phyloP scores from a whole-genome alignment of 2,888 invertebrate genomes.

The Spisula solida region DNA sequence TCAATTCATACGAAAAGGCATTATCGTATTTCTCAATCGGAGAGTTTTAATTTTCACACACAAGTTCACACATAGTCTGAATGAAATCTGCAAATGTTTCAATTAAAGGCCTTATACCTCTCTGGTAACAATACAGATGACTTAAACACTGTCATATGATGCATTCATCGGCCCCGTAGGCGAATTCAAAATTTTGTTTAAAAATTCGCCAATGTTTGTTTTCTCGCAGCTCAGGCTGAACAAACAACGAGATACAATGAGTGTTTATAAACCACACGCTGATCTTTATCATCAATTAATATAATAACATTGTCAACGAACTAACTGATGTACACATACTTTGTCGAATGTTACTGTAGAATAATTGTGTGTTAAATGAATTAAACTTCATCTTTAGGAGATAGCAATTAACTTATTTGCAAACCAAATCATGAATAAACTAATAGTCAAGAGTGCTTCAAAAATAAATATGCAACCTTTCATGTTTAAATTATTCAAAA shows the following conservation, averaged over 20 bases:
- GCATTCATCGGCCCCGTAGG: slow-evolving; percentile 9
- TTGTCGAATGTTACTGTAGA: background rate
- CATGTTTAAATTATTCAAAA: no score
- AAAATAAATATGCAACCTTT: no score
- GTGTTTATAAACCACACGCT: background rate
- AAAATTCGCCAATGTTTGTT: background rate
- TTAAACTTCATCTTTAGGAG: background rate
- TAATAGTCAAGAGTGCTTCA: no score
- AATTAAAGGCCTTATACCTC: background rate
- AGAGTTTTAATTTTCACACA: background rate
- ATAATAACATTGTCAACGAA: background rate
- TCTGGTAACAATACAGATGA: background rate
- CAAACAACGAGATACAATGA: background rate
- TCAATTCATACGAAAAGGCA: background rate
- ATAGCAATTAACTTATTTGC: background rate
- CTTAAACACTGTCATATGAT: background rate
- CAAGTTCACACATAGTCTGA: background rate
- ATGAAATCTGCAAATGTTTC: slow-evolving; percentile 15
- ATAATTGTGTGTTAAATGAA: background rate
- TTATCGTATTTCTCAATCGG: background rate
- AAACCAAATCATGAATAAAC: background rate
- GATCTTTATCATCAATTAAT: background rate
- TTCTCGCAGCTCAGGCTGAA: background rate
- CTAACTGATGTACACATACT: background rate
- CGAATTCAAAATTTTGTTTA: slow-evolving; percentile 14